Evolutionary conservation across 1,140 invertebrate genomes (phyloP).

Genomic region (Bacillus rossius): DNA sequence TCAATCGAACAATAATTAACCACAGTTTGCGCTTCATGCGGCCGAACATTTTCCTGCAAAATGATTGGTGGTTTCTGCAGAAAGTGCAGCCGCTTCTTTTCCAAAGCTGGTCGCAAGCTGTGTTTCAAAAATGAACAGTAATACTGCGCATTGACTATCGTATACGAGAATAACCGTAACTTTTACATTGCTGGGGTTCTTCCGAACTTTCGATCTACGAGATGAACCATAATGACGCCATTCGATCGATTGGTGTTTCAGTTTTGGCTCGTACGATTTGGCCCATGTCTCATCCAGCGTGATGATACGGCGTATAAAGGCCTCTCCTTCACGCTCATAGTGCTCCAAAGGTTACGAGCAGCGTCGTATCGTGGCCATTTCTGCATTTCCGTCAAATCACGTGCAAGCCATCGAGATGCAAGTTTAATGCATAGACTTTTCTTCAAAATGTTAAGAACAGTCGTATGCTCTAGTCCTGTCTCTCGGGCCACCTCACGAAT

Average conservation of each 20-base stretch:
- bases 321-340: neutral
- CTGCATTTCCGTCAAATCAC: neutral
- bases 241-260: neutral
- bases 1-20: constrained; percentile 20
- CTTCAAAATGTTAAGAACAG: constrained; percentile 9
- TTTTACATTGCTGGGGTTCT: too few species aligned
- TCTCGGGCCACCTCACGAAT: neutral
- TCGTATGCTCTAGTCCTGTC: constrained; percentile 1
- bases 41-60: constrained; percentile 6
- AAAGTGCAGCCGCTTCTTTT: constrained; percentile 10
- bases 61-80: constrained; percentile 8
- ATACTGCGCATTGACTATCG: neutral
- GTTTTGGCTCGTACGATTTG: neutral
- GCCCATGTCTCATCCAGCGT: neutral
- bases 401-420: neutral
- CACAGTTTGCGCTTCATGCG: neutral
- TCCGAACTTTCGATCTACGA: neutral
- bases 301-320: neutral
- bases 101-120: constrained; percentile 1
- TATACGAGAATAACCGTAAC: neutral
- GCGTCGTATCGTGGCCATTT: neutral
- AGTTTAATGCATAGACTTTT: neutral
- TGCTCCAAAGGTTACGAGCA: neutral
- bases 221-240: neutral
- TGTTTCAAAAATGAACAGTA: constrained; percentile 2